Percentiles rank a stretch among this genome's conserved stretches.
phyloP scores from a whole-genome alignment of 2,888 invertebrate species.

The Pandemis heparana region DNA sequence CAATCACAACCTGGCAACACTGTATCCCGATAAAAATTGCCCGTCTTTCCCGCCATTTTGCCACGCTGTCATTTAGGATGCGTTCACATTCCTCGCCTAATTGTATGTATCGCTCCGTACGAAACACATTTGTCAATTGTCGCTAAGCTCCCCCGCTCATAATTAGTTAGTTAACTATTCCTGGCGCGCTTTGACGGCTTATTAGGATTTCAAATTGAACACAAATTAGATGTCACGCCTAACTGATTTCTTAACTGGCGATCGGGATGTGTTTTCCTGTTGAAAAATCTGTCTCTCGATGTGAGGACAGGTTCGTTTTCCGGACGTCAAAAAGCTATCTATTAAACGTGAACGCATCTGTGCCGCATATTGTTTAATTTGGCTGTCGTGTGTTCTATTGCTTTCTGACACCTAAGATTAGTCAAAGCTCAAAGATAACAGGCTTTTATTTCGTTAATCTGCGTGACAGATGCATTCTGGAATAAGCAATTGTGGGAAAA shows the following conservation, averaged over 20 bases:
- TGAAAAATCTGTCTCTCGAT: constrained; percentile 71
- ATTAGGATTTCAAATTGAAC: constrained; percentile 84
- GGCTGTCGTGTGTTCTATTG: constrained; percentile 31
- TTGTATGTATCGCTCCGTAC: constrained; percentile 79
- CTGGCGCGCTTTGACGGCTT: constrained; percentile 83
- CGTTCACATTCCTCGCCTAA: constrained; percentile 75
- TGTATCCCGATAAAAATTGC: constrained; percentile 66
- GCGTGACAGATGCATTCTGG: neutral
- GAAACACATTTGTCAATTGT: constrained; percentile 84
- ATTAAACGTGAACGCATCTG: constrained; percentile 53
- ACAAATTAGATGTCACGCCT: constrained; percentile 83
- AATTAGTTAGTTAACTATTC: constrained; percentile 82
- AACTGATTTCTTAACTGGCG: constrained; percentile 70
- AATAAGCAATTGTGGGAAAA: neutral
- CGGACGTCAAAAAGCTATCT: constrained; percentile 79
- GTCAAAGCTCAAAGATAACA: constrained; percentile 38
- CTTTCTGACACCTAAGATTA: constrained; percentile 33
- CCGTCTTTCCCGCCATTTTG: constrained; percentile 57
- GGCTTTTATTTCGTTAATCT: constrained; percentile 13
- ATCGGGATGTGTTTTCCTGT: constrained; percentile 44
- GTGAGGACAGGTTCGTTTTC: constrained; percentile 78
- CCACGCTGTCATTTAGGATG: constrained; percentile 52
- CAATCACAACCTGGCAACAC: neutral
- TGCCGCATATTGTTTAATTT: constrained; percentile 34
- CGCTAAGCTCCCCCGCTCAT: constrained; percentile 68